Percentiles rank a stretch among this genome's conserved stretches.
phyloP scores from a whole-genome alignment of 2,797 vertebrate species.

The Sarcoramphus papa region DNA sequence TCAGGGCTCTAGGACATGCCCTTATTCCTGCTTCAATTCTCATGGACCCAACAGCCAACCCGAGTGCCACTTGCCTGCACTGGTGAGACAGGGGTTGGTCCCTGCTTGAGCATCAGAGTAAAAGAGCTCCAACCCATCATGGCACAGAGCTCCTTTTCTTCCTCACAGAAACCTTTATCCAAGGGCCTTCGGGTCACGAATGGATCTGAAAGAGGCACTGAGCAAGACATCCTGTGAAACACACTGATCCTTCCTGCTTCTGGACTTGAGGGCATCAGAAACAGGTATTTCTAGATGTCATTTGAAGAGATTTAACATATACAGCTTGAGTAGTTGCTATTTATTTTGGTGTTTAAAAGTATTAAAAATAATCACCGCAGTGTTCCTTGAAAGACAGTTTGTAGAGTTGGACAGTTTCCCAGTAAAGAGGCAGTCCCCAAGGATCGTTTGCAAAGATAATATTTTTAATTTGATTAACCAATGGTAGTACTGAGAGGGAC shows the following conservation, averaged over 20 bases:
- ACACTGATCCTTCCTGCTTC: background rate
- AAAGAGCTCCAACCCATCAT: background rate
- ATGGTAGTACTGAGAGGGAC: background rate
- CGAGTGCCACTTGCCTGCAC: background rate
- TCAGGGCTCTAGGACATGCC: background rate
- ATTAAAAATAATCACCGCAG: background rate
- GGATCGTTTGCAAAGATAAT: background rate
- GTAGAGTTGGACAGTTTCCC: background rate
- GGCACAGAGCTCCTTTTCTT: background rate
- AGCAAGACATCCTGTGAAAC: background rate
- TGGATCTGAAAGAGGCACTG: background rate
- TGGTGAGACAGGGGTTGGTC: background rate
- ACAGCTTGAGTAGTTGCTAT: background rate
- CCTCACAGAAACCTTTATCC: background rate
- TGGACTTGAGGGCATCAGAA: background rate
- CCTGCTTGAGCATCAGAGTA: background rate
- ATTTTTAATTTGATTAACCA: slow-evolving; percentile 16
- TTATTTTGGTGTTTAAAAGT: background rate
- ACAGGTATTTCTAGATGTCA: background rate
- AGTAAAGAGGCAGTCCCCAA: background rate
- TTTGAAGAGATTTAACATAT: background rate
- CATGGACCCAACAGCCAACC: background rate
- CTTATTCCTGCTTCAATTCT: background rate
- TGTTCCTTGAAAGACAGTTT: background rate
- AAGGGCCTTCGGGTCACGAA: background rate